Evolutionary conservation across 2,888 invertebrate genomes (phyloP), one percentile per base, ranked within the genome.

Genomic region (Caenorhabditis sp.): DNA sequence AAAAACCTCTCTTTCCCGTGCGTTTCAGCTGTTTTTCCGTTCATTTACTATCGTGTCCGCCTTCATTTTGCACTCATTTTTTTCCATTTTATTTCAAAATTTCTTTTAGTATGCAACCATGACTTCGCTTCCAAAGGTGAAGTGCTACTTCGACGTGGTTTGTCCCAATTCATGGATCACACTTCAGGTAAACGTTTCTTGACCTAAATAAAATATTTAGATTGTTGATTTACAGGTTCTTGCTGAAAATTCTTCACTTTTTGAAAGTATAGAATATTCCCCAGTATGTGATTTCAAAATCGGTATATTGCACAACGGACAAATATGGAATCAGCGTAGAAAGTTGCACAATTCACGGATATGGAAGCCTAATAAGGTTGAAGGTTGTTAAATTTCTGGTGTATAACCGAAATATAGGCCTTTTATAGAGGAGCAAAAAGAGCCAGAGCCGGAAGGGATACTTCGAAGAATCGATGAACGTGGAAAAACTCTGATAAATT

Each of bases 201-300:
- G 36, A n/a, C n/a, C 36, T 36, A 14, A 10, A 3, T 17, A 43
- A 43, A 12, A 43, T 17, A 2, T 23, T 31, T 20, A 8, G 7
- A 52, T 23, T 17, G 31, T 31, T 31, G 4, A 7, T 31, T 59
- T 72, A 31, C 56, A 72, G 72, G 62, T 67, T 5, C 67, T 72
- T 3, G 54, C 56, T 10, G 56, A 67, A 4, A 57, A 72, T 26
- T 60, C n/a, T 1, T 72, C 58, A 4, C 61, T 67, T 1, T 73
- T 73, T 21, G 63, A 63, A 56, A 27, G 25, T 1, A 53, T 73
- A n/a, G 68, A 73, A 38, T 73, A 67, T 54, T 65, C 68, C 50
- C 73, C 73, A 1, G 73, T 73, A 14, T 73, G 73, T 25, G 73
- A 73, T 43, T 73, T 73, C 50, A 73, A 73, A 68, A 68, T 73